Conservation (phyloP, 1,140 invertebrate genomes). For the Zaprionus vittiger region DNA sequence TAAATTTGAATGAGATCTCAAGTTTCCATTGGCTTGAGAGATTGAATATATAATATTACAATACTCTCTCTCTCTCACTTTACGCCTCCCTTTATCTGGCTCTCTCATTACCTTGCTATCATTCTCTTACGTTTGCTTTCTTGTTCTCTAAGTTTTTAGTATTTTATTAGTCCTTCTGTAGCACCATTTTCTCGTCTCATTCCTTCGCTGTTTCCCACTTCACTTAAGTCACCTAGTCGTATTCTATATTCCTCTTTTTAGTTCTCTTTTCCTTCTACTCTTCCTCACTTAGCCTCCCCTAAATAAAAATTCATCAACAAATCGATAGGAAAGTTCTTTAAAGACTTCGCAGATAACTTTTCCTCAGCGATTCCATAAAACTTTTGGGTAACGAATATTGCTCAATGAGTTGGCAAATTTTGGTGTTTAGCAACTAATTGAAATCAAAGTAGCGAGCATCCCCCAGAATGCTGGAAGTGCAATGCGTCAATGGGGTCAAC, state of each 20-base stretch:
- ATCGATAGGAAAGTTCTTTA: background rate
- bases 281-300: background rate
- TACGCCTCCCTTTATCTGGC: background rate
- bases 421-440: slow-evolving; percentile 15
- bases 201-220: too few relatives aligned
- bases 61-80: background rate
- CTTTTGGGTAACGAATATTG: background rate
- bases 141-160: too few relatives aligned
- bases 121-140: background rate
- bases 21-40: too few relatives aligned
- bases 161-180: too few relatives aligned
- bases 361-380: background rate
- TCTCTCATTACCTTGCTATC: background rate
- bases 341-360: background rate
- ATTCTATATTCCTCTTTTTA: background rate
- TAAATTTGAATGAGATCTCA: too few relatives aligned
- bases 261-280: background rate
- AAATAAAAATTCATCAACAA: background rate
- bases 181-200: background rate
- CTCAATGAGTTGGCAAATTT: slow-evolving; percentile 10
- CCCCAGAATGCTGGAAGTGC: background rate
- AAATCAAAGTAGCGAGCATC: background rate
- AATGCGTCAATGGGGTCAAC: background rate
- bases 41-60: too few relatives aligned
- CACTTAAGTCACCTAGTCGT: background rate